Conservation (phyloP, 2,113 vertebrate species). For the Platysternon megacephalum region DNA sequence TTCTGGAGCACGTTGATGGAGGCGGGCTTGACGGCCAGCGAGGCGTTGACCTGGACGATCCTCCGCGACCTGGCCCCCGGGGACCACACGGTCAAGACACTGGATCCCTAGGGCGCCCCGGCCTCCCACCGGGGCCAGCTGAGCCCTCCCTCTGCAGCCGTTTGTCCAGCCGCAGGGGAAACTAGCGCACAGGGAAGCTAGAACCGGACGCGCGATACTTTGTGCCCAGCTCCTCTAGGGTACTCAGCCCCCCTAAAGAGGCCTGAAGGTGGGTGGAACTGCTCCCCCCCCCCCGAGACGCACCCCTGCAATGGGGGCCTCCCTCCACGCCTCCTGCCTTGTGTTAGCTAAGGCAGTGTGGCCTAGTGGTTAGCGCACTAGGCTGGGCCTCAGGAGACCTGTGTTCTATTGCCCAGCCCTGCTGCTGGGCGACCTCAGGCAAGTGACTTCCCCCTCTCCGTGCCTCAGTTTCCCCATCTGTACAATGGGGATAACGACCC, state of each 20-base stretch:
- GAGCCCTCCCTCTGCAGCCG: not conserved
- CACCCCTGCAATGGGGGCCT: accelerated
- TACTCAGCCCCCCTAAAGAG: not conserved
- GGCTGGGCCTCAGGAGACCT: accelerated
- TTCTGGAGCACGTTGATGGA: conserved; percentile 89
- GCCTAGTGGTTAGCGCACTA: not conserved
- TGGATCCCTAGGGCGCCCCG: not conserved
- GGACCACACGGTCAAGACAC: not conserved
- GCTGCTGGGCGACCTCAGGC: not conserved
- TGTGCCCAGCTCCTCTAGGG: not conserved
- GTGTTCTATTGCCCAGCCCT: not conserved
- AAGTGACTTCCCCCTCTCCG: not conserved
- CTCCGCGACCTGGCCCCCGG: conserved; percentile 82
- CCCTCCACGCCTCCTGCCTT: not conserved
- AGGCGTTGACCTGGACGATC: conserved; percentile 85
- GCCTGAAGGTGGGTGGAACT: not conserved
- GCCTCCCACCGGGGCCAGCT: not conserved
- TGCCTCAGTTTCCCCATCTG: not conserved
- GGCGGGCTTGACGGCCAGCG: conserved; percentile 83
- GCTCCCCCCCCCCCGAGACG: accelerated
- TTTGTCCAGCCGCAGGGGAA: not conserved
- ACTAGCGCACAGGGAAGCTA: not conserved
- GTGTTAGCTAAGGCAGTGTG: not conserved
- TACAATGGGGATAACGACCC: not conserved
- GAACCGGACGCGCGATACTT: too few relatives aligned